A percentile compares a stretch with the other conserved stretches of the same genome.
These are phyloP conservation scores for Anhinga anhinga DNA, from an alignment of 2,113 vertebrate genomes.

Conservation along the genomic window DNA sequence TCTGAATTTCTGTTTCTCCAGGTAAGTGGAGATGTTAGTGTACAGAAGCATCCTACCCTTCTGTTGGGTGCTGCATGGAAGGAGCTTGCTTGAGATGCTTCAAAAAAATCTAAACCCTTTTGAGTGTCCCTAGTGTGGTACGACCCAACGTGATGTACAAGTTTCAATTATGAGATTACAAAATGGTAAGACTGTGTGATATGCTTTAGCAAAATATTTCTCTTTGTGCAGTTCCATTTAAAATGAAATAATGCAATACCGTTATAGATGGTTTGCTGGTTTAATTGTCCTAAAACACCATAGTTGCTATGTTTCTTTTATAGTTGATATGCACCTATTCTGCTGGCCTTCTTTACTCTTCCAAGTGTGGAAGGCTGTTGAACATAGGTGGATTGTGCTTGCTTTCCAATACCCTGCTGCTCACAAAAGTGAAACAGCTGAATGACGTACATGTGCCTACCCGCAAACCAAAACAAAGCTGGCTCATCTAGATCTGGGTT, in stretches of 20 bases:
- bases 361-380: not conserved
- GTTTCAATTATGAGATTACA: not conserved
- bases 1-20: not conserved
- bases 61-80: not conserved
- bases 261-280: not conserved
- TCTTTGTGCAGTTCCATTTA: not conserved
- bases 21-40: not conserved
- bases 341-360: not conserved
- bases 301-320: not conserved
- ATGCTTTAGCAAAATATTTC: not conserved
- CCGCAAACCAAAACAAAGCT: slow-evolving; percentile 1
- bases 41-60: not conserved
- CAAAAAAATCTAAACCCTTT: not conserved
- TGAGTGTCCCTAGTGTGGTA: not conserved
- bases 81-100: not conserved
- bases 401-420: not conserved
- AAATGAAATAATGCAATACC: not conserved
- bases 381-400: not conserved
- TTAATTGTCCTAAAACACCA: not conserved
- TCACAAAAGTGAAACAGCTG: not conserved
- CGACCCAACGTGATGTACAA: not conserved
- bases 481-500: not conserved
- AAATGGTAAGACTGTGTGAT: not conserved
- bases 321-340: not conserved
- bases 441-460: not conserved